Evolutionary conservation across 1,140 invertebrate species (phyloP).

Genomic region (Heliconius congener): DNA sequence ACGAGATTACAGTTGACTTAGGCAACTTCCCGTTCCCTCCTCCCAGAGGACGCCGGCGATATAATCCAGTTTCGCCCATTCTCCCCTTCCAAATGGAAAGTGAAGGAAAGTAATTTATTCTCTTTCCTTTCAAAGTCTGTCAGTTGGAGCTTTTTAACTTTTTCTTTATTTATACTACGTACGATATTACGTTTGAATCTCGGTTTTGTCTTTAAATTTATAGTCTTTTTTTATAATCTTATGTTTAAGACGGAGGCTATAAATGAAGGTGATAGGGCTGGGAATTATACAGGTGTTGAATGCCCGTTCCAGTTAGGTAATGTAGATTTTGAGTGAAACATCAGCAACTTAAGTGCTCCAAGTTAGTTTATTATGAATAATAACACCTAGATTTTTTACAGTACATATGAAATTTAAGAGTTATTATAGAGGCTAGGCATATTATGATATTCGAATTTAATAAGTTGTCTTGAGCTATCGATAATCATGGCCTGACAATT

Average conservation of each 20-base stretch:
- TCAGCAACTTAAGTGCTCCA: too few relatives aligned
- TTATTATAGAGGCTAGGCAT: too few relatives aligned
- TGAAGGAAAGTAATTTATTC: slow-evolving; percentile 54
- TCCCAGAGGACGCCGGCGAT: slow-evolving; percentile 51
- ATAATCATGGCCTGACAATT: too few relatives aligned
- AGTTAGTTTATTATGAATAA: too few relatives aligned
- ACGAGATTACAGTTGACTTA: slow-evolving; percentile 60
- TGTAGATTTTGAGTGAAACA: too few relatives aligned
- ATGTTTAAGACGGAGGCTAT: background rate
- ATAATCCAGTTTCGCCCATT: slow-evolving; percentile 70
- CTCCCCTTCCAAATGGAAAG: slow-evolving; percentile 54
- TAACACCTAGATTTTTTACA: too few relatives aligned
- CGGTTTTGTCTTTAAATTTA: background rate
- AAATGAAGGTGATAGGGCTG: too few relatives aligned
- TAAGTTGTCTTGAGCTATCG: too few relatives aligned
- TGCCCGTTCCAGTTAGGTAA: too few relatives aligned
- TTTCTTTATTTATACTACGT: background rate
- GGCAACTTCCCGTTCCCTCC: slow-evolving; percentile 45
- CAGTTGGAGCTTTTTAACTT: background rate
- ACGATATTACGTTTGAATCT: background rate
- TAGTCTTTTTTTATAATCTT: background rate
- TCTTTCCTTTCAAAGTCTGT: slow-evolving; percentile 18
- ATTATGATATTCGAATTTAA: too few relatives aligned
- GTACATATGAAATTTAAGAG: too few relatives aligned
- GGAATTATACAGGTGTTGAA: too few relatives aligned